These are phyloP conservation scores for Scaptomyza pallida DNA, from an alignment of 1,140 invertebrate genomes.

Conservation along the genomic window DNA sequence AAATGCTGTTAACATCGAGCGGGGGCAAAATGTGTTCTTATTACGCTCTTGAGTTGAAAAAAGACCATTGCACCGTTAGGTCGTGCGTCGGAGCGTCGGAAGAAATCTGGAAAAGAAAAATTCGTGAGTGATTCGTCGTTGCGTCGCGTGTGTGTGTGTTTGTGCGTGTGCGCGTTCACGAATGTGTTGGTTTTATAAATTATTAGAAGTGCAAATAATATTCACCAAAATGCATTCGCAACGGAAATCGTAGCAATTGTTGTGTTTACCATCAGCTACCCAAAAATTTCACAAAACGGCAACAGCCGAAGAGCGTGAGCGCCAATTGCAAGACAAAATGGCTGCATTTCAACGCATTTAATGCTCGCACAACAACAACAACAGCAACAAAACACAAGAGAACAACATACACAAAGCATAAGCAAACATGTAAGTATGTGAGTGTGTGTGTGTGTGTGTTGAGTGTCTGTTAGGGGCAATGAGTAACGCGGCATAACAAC, in stretches of 20 bases:
- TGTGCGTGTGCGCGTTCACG: slow-evolving; percentile 9
- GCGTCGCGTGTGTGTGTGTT: slow-evolving; percentile 20
- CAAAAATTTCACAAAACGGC: slow-evolving; percentile 18
- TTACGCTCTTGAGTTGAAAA: slow-evolving; percentile 40
- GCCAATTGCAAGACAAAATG: slow-evolving; percentile 78
- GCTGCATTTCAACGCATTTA: slow-evolving; percentile 79
- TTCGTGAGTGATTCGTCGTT: slow-evolving; percentile 37
- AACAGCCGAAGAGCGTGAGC: slow-evolving; percentile 53
- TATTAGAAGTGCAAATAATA: slow-evolving; percentile 19
- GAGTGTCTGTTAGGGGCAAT: slow-evolving; percentile 24
- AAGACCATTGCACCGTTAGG: slow-evolving; percentile 37
- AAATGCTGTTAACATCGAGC: slow-evolving; percentile 23
- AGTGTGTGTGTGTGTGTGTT: slow-evolving; percentile 7
- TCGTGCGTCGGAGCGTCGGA: slow-evolving; percentile 25
- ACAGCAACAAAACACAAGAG: slow-evolving; percentile 49
- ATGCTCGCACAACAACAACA: slow-evolving; percentile 61
- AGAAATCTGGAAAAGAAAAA: slow-evolving; percentile 17
- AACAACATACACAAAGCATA: slow-evolving; percentile 61
- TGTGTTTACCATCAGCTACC: neutral
- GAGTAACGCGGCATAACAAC: slow-evolving; percentile 38
- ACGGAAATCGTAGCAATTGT: slow-evolving; percentile 12
- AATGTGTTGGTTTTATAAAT: slow-evolving; percentile 30
- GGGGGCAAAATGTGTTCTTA: slow-evolving; percentile 20
- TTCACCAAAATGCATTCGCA: slow-evolving; percentile 22
- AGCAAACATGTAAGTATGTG: slow-evolving; percentile 49